phyloP scores from a whole-genome alignment of 1,140 invertebrate species.

The Tribolium madens region DNA sequence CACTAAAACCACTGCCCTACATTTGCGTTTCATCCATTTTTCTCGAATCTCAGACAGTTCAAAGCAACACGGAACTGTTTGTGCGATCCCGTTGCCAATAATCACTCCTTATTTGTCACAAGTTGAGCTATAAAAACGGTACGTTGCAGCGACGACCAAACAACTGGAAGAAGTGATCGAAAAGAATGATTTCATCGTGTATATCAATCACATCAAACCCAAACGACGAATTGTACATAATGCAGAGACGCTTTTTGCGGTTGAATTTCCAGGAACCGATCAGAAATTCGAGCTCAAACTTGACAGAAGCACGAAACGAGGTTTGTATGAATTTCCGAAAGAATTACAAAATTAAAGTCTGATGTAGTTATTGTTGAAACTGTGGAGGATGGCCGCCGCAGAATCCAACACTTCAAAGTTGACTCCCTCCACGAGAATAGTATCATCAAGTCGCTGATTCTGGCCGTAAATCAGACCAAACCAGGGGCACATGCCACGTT shows the following conservation, averaged over 20 bases:
- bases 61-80: neutral
- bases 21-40: neutral
- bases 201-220: slow-evolving; percentile 72
- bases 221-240: slow-evolving; percentile 68
- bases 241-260: slow-evolving; percentile 74
- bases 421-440: slow-evolving; percentile 68
- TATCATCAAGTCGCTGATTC: slow-evolving; percentile 68
- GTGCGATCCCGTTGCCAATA: slow-evolving; percentile 20
- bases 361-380: slow-evolving; percentile 72
- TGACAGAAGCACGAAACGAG: slow-evolving; percentile 73
- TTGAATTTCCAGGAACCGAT: slow-evolving; percentile 73
- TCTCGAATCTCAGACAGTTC: neutral
- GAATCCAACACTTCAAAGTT: slow-evolving; percentile 69
- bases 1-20: neutral
- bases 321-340: slow-evolving; percentile 62
- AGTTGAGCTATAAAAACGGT: slow-evolving; percentile 2
- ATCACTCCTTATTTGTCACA: slow-evolving; percentile 26
- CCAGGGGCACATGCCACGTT: slow-evolving; percentile 69
- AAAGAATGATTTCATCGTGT: slow-evolving; percentile 73
- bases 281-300: slow-evolving; percentile 76
- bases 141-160: slow-evolving; percentile 69
- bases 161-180: slow-evolving; percentile 71
- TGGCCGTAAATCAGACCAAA: slow-evolving; percentile 70
- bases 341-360: neutral
- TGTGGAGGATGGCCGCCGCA: slow-evolving; percentile 66